Percentiles rank a stretch among this genome's conserved stretches.
Conservation (phyloP, 2,797 vertebrate genomes). For the Rhyacichthys aspro region DNA sequence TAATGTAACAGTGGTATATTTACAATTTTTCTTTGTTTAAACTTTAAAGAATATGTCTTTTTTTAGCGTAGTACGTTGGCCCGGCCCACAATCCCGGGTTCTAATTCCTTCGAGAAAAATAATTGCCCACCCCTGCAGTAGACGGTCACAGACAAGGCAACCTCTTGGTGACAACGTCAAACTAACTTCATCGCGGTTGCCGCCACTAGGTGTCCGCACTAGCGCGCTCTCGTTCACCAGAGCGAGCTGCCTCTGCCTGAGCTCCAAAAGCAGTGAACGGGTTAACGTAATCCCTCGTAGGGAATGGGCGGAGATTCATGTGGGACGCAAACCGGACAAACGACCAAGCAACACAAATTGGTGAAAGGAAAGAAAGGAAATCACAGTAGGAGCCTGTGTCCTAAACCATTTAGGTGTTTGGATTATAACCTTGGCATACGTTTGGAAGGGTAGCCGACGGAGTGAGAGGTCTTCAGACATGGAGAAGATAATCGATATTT, state of each 20-base stretch:
- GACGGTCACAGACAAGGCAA: too few species aligned
- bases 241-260: not conserved
- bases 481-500: not conserved
- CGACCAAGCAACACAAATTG: conserved; percentile 22
- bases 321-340: conserved; percentile 30
- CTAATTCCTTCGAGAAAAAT: too few species aligned
- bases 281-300: conserved; percentile 33
- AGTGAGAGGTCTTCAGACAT: not conserved
- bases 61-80: too few species aligned
- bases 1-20: too few species aligned
- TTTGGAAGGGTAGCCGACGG: not conserved
- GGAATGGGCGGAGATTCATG: conserved; percentile 67
- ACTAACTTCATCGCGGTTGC: too few species aligned
- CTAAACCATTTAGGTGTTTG: too few species aligned
- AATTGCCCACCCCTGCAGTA: too few species aligned
- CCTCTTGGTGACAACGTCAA: too few species aligned
- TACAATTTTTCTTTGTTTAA: too few species aligned
- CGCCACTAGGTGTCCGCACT: conserved; percentile 21
- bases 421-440: not conserved
- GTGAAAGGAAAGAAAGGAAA: conserved; percentile 26
- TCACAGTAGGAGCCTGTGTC: not conserved
- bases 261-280: conserved; percentile 3
- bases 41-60: too few species aligned
- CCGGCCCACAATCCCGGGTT: too few species aligned
- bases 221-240: not conserved